Evolutionary conservation across 2,113 vertebrate species (phyloP), one percentile per base, ranked within the genome.

Genomic region (Nematolebias whitei): DNA sequence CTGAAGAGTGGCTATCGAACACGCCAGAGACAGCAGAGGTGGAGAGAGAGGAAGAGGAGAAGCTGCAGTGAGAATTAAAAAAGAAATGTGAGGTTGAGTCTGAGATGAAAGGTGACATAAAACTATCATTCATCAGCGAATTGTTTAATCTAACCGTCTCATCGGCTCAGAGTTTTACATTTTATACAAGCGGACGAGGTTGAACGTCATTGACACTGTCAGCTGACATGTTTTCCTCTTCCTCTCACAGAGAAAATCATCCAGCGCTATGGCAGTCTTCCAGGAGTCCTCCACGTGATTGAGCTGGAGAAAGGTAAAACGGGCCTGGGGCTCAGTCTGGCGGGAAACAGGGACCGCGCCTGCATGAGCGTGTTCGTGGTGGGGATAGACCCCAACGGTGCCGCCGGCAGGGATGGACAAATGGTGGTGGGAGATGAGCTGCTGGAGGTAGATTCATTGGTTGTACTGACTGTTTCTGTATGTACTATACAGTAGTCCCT

Each of bases 351-450:
- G 87, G 96, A 99, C 87, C 94, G 96, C 74, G 94, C 95, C 20
- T 93, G 95, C 74, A 98, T 99, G 96, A 99, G 98, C 63, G 96
- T 98, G 63, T 99, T 99, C 67, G 89, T 98, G 78, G 96, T 99
- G 87, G 96, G 96, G 54, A 99, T 98, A 72, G 96, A 98, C 74
- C 95, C 96, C 85, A 93, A 82, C 32, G 97, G 98, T 72, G 96
- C 97, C 24, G 96, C 96, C 8, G 95, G 96, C n/a, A 93, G 85
- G 88, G 97, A 99, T 40, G 95, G 95, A 45, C 93, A 95, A 18
- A 91, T 99, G 47, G 88, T 94, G 26, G 93, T 99, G 80, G 97
- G 95, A 38, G 98, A 99, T 71, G 98, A 99, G 73, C 93, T 99
- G 77, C 89, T 99, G 62, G 97, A 99, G 94, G 98, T 98, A 10